Evolutionary conservation across 2,888 invertebrate genomes (phyloP).

Genomic region (Agriopis marginaria): DNA sequence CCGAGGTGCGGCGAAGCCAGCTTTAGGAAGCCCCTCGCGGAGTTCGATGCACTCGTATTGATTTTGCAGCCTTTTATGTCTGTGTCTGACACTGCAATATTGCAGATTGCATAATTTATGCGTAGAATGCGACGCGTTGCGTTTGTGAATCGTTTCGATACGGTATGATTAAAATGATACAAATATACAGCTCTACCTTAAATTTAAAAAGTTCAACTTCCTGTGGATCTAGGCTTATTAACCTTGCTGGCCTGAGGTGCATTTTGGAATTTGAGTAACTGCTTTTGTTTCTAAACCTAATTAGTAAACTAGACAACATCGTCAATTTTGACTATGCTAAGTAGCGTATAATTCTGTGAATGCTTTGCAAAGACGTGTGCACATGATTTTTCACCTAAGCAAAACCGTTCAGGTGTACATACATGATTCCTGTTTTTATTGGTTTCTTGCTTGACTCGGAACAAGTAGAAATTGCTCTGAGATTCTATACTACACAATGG

Average conservation of each 20-base stretch:
- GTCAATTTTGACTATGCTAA: neutral
- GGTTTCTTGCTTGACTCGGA: too few species aligned
- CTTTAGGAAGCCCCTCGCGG: slow-evolving; percentile 61
- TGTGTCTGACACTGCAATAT: slow-evolving; percentile 37
- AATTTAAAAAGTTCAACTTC: too few species aligned
- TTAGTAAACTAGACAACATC: neutral
- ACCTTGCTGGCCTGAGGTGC: too few species aligned
- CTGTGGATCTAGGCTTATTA: neutral
- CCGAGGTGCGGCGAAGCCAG: slow-evolving; percentile 26
- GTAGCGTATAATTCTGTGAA: neutral
- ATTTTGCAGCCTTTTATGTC: slow-evolving; percentile 47
- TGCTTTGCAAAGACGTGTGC: neutral
- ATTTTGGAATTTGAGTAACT: neutral
- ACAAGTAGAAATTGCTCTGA: too few species aligned
- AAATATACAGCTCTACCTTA: neutral
- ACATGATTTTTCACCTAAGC: slow-evolving; percentile 31
- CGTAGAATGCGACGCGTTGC: slow-evolving; percentile 2
- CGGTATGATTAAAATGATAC: neutral
- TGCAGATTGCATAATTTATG: slow-evolving; percentile 18
- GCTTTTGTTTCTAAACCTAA: neutral
- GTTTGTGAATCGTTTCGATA: neutral
- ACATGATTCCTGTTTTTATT: too few species aligned
- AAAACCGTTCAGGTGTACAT: slow-evolving; percentile 36
- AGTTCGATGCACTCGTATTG: slow-evolving; percentile 64
- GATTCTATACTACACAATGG: slow-evolving; percentile 40